A percentile compares a stretch with the other conserved stretches of the same genome.
phyloP scores from a whole-genome alignment of 2,113 vertebrate genomes.

The Okapia johnstoni region DNA sequence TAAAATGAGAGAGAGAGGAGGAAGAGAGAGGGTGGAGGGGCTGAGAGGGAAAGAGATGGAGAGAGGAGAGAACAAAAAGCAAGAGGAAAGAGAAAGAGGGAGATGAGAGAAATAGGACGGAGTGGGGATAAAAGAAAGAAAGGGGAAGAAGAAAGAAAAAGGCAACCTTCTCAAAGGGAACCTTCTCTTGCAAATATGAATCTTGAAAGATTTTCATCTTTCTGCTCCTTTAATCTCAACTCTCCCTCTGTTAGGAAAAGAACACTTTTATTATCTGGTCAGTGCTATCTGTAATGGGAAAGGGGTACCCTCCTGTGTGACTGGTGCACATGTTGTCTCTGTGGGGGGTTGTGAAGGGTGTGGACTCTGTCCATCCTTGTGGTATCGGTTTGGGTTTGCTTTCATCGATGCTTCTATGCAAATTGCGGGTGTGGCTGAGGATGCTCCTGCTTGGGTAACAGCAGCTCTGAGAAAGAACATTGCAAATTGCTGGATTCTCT shows the following conservation, averaged over 20 bases:
- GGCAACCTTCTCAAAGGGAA: background rate
- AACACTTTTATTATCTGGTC: background rate
- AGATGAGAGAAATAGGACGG: background rate
- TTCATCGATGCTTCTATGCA: background rate
- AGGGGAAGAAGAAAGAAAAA: background rate
- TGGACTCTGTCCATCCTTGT: background rate
- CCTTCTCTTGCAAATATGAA: background rate
- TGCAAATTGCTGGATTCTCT: background rate
- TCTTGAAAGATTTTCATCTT: slow-evolving; percentile 23
- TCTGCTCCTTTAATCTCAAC: rapidly evolving
- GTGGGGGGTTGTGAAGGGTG: rapidly evolving
- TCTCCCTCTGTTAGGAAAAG: slow-evolving; percentile 19
- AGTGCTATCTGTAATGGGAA: background rate
- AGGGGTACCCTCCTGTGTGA: rapidly evolving
- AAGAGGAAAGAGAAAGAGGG: background rate
- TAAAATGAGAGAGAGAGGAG: background rate
- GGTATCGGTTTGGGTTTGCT: rapidly evolving
- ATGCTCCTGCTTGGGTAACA: rapidly evolving
- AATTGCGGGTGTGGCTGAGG: no score
- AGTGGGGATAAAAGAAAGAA: background rate
- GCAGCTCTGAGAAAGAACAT: background rate
- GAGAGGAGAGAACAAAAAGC: background rate
- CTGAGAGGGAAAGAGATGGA: background rate
- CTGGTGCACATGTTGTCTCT: rapidly evolving
- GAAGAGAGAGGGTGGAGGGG: background rate